Conservation (phyloP, 2,113 vertebrate species). For the Agelaius tricolor region DNA sequence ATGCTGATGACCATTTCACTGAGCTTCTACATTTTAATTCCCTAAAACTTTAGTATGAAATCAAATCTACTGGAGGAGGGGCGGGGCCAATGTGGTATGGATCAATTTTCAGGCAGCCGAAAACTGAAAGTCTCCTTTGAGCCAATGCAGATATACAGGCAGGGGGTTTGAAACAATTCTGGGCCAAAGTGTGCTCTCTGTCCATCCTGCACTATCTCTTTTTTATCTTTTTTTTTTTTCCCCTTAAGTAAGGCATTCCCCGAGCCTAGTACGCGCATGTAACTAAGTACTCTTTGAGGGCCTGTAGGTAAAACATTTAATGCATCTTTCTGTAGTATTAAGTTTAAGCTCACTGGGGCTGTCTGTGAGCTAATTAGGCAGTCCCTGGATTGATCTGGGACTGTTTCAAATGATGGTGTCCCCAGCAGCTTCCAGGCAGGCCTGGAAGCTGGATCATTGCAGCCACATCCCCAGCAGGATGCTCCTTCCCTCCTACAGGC, state of each 20-base stretch:
- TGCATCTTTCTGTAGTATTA: background rate
- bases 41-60: slow-evolving; percentile 25
- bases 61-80: slow-evolving; percentile 12
- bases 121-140: background rate
- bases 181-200: background rate
- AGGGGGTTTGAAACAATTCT: background rate
- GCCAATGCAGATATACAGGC: background rate
- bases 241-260: background rate
- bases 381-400: background rate
- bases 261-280: background rate
- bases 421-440: background rate
- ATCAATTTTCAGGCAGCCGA: background rate
- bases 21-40: background rate
- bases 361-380: background rate
- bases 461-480: rapidly evolving
- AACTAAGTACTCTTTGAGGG: background rate
- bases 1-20: background rate
- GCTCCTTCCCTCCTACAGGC: background rate
- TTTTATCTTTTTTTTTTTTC: background rate
- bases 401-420: background rate
- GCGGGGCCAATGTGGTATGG: background rate
- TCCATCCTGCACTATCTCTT: background rate
- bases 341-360: background rate
- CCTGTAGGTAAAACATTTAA: background rate
- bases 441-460: background rate